phyloP scores from a whole-genome alignment of 2,888 invertebrate species.

The Stenotaenia linearis region DNA sequence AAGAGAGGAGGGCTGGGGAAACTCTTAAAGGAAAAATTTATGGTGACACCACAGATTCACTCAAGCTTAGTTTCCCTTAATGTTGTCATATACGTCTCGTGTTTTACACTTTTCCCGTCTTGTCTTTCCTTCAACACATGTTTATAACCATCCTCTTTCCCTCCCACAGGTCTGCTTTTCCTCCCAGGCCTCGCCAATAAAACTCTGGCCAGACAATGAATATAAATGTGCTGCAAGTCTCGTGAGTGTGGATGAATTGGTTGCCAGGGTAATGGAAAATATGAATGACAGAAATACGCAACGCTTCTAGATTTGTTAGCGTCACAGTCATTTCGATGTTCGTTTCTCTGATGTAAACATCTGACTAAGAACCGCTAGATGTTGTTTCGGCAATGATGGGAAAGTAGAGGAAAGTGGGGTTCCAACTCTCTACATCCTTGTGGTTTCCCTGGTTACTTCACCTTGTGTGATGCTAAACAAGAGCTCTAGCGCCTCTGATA shows the following conservation, averaged over 20 bases:
- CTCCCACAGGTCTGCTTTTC: neutral
- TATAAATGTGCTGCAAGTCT: neutral
- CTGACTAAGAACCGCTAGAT: too few relatives aligned
- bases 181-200: neutral
- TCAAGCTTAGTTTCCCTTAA: conserved; percentile 23
- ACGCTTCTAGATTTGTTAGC: too few relatives aligned
- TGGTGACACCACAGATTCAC: conserved; percentile 26
- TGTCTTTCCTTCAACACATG: neutral
- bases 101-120: conserved; percentile 2
- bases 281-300: neutral
- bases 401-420: too few relatives aligned
- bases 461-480: too few relatives aligned
- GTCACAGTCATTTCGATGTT: too few relatives aligned
- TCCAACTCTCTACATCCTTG: too few relatives aligned
- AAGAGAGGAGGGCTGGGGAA: neutral
- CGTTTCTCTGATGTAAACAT: too few relatives aligned
- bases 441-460: too few relatives aligned
- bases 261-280: neutral
- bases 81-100: conserved; percentile 26
- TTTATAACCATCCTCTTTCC: neutral
- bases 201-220: conserved; percentile 14
- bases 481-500: too few relatives aligned
- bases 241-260: neutral
- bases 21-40: conserved; percentile 8
- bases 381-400: too few relatives aligned